Conservation (phyloP, 2,113 vertebrate genomes). For the Drymodes brunneopygia region DNA sequence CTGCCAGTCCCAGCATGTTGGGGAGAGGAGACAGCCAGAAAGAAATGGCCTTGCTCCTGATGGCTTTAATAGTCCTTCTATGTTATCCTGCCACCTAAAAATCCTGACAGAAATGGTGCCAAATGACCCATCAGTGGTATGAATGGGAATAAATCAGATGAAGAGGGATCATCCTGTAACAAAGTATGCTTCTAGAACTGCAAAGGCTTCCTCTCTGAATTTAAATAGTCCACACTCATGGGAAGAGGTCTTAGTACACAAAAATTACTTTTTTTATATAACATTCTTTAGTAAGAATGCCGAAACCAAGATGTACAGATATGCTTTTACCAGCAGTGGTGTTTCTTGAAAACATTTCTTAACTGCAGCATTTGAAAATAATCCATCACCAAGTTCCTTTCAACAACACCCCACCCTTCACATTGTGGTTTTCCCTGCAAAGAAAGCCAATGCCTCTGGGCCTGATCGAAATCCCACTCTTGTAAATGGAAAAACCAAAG, state of each 20-base stretch:
- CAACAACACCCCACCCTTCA: constrained; percentile 18
- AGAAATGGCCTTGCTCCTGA: background rate
- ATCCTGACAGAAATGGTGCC: background rate
- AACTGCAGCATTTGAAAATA: background rate
- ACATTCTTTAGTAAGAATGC: background rate
- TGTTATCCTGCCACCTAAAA: background rate
- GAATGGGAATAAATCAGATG: background rate
- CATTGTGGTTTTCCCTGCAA: constrained; percentile 5
- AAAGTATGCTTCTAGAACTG: background rate
- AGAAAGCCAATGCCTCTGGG: background rate
- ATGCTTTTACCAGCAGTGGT: background rate
- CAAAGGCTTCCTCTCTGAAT: background rate
- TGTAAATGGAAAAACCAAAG: constrained; percentile 37
- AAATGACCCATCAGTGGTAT: background rate
- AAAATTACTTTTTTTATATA: background rate
- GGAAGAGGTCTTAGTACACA: background rate
- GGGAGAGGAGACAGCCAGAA: background rate
- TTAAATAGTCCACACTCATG: background rate
- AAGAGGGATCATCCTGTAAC: background rate
- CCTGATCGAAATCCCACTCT: background rate
- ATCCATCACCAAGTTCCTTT: background rate
- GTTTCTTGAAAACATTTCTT: background rate
- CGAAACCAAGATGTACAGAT: background rate
- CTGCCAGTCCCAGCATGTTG: background rate
- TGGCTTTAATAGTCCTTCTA: background rate